phyloP scores from a whole-genome alignment of 2,888 invertebrate species.

The Drosophila atripex region DNA sequence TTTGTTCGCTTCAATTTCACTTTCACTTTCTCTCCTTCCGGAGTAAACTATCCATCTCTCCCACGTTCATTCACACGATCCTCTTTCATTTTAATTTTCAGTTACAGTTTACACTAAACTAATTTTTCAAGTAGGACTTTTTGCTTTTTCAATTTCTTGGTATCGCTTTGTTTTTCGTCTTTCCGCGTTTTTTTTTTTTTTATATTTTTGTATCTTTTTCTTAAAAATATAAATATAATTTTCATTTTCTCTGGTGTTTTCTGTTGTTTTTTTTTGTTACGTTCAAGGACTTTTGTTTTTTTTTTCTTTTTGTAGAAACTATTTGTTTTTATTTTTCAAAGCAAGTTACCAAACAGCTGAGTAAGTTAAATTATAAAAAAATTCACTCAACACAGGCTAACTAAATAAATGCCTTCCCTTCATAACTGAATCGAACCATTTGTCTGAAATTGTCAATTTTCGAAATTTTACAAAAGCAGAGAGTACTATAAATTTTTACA shows the following conservation, averaged over 20 bases:
- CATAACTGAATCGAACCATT: slow-evolving; percentile 20
- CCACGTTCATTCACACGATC: slow-evolving; percentile 37
- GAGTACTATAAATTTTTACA: slow-evolving; percentile 7
- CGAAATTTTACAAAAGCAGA: background rate
- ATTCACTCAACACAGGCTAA: slow-evolving; percentile 52
- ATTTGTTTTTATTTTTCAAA: slow-evolving; percentile 14
- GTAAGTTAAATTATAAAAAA: slow-evolving; percentile 45
- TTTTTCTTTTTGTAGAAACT: slow-evolving; percentile 52
- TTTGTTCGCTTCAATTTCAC: slow-evolving; percentile 61
- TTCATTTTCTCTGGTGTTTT: slow-evolving; percentile 38
- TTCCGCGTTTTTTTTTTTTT: slow-evolving; percentile 22
- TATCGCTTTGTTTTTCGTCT: slow-evolving; percentile 15
- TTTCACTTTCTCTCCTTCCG: slow-evolving; percentile 31
- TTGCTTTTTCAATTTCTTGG: slow-evolving; percentile 26
- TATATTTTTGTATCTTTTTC: slow-evolving; percentile 37
- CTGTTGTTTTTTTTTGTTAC: slow-evolving; percentile 16
- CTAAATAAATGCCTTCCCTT: slow-evolving; percentile 43
- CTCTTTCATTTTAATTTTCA: slow-evolving; percentile 34
- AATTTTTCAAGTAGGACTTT: slow-evolving; percentile 51
- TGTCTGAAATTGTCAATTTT: background rate
- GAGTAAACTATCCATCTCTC: slow-evolving; percentile 24
- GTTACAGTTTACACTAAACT: slow-evolving; percentile 42
- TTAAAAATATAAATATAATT: slow-evolving; percentile 74
- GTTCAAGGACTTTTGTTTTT: slow-evolving; percentile 46
- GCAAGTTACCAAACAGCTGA: slow-evolving; percentile 30